Percentiles rank a stretch among this genome's conserved stretches.
Conservation (phyloP, 2,113 vertebrate species). For the Aphelocoma coerulescens region DNA sequence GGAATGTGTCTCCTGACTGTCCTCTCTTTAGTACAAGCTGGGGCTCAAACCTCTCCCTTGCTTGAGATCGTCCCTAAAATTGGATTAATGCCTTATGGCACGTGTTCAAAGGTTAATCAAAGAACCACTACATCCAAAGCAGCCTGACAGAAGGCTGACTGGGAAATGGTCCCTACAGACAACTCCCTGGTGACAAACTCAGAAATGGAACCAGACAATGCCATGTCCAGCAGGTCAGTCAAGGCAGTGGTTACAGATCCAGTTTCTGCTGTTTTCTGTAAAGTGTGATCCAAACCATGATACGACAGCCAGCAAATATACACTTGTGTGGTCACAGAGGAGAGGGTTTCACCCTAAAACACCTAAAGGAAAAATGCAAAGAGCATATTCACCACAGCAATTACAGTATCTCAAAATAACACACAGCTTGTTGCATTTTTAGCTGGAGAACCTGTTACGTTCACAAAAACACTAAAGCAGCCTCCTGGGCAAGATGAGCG, state of each 20-base stretch:
- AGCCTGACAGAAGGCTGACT: not conserved
- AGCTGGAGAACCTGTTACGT: not conserved
- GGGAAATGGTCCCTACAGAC: not conserved
- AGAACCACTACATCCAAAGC: conserved; percentile 56
- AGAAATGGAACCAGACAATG: not conserved
- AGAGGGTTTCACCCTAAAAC: not conserved
- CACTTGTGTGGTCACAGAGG: conserved; percentile 8
- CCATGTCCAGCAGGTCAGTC: conserved; percentile 11
- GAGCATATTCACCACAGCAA: not conserved
- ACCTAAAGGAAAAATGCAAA: not conserved
- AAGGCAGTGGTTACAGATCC: not conserved
- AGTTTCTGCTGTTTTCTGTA: not conserved
- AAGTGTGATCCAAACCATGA: not conserved
- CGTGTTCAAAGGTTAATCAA: conserved; percentile 38
- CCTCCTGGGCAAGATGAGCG: not conserved
- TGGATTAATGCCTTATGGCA: not conserved
- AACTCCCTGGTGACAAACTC: not conserved
- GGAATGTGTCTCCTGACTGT: not conserved
- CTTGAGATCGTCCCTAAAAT: not conserved
- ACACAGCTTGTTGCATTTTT: not conserved
- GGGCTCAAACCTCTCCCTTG: not conserved
- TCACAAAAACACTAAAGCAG: not conserved
- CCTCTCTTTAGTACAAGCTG: not conserved
- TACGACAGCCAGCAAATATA: not conserved
- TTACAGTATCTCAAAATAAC: conserved; percentile 10